Base-by-base conservation (phyloP, 2,888 invertebrate species). In the Pristionchus maxplancki region DNA sequence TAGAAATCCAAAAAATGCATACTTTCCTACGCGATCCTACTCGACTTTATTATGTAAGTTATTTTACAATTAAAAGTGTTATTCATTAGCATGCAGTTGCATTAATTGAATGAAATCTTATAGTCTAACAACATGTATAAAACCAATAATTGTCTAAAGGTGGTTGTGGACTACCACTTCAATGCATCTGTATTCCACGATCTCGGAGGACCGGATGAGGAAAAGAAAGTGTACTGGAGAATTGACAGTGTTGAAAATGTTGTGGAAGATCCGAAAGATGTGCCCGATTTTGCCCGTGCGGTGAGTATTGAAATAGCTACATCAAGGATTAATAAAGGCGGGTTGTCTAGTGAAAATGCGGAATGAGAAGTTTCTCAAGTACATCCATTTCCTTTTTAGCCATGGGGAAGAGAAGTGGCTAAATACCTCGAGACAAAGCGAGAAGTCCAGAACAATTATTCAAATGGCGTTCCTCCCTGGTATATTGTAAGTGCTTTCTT, bases 391-490 rank as follows among this genome's bases (percentile, higher is more conserved):
- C n/a, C 20, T 34, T 78, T 53, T 24, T 8, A 83, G 82, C 82
- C 82, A 31, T 83, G 82, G 82, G n/a, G 82, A 34, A 0, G 3
- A 6, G n/a, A 53, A n/a, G 82, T 83, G 40, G 31, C 20, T 5
- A 44, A 53, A 3, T 83, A 83, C 28, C 78, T 78, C 28, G 44
- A 48, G 11, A n/a, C n/a, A n/a, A 78, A 78, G 34, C 44, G 53
- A 2, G 53, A 34, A 8, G 8, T 6, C 1, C 9, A 44, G 20
- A 31, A 53, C 15, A 24, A 83, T 20, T 28, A 13, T 11, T 83
- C 82, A 17, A 83, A 53, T 44, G 31, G 31, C 17, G 82, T 83
- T 24, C 82, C 82, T 44, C 82, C 82, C 20, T 83, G 82, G 82
- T 83, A 53, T 20, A 83, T 83, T 53, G 82, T 83, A 24, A 83